Conservation (phyloP, 2,888 invertebrate species). For the Alviniconcha strummeri region DNA sequence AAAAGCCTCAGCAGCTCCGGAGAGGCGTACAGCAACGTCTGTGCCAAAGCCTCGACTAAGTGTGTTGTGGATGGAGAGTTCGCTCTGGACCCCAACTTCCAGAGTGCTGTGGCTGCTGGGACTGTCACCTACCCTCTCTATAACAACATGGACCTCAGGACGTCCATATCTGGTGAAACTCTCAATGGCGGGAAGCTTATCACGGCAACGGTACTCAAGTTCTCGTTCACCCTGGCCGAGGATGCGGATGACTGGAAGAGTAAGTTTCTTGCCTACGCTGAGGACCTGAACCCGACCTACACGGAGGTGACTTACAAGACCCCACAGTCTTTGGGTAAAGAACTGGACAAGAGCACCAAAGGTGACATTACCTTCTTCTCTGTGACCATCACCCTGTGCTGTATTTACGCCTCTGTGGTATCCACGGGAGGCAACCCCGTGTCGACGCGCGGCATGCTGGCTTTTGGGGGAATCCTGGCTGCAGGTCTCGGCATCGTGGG, state of each 20-base stretch:
- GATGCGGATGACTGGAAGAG: conserved; percentile 20
- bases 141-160: background rate
- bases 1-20: background rate
- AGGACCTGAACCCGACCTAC: conserved; percentile 19
- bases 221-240: conserved; percentile 36
- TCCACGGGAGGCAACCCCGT: conserved; percentile 46
- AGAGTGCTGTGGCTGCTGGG: background rate
- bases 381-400: conserved; percentile 41
- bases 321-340: conserved; percentile 50
- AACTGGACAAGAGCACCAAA: conserved; percentile 46
- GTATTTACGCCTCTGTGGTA: conserved; percentile 42
- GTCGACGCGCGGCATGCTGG: no score
- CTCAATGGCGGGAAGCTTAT: conserved; percentile 7
- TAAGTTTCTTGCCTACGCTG: conserved; percentile 25
- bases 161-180: conserved; percentile 17
- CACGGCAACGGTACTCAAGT: conserved; percentile 28
- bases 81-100: background rate
- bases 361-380: conserved; percentile 38
- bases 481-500: conserved; percentile 54
- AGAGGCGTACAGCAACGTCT: background rate
- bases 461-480: conserved; percentile 50
- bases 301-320: conserved; percentile 31
- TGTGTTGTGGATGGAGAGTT: conserved; percentile 20
- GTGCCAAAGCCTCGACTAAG: background rate
- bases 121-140: conserved; percentile 34